A percentile compares a stretch with the other conserved stretches of the same genome.
phyloP scores from a whole-genome alignment of 1,140 invertebrate species.

The Platyura marginata region DNA sequence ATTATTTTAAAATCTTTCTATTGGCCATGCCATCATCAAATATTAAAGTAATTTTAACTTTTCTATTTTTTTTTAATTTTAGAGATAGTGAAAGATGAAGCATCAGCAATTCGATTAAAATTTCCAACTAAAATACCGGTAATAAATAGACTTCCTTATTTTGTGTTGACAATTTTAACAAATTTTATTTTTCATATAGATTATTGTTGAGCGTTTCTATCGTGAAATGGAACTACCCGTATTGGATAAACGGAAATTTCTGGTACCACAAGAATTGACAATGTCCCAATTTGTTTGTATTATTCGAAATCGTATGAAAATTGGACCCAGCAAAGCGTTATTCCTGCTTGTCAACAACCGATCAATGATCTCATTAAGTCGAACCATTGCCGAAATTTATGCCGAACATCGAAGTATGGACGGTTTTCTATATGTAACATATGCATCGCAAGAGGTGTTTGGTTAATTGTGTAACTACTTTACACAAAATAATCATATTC shows the following conservation, averaged over 20 bases:
- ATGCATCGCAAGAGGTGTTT: slow-evolving; percentile 76
- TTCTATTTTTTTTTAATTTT: slow-evolving; percentile 11
- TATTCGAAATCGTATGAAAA: slow-evolving; percentile 37
- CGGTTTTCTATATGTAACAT: slow-evolving; percentile 72
- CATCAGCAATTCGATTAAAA: slow-evolving; percentile 33
- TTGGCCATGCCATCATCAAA: neutral
- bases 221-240: slow-evolving; percentile 46
- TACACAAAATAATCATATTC: too few relatives aligned
- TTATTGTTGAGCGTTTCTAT: slow-evolving; percentile 53
- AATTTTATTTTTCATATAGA: slow-evolving; percentile 27
- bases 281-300: slow-evolving; percentile 64
- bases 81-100: slow-evolving; percentile 36
- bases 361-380: slow-evolving; percentile 50
- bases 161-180: slow-evolving; percentile 12
- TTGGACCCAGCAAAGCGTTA: slow-evolving; percentile 41
- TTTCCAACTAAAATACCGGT: slow-evolving; percentile 40
- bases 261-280: slow-evolving; percentile 61
- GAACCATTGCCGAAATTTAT: slow-evolving; percentile 64
- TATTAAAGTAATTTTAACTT: neutral
- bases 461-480: too few relatives aligned
- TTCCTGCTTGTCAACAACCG: slow-evolving; percentile 67
- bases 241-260: slow-evolving; percentile 56
- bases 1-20: neutral
- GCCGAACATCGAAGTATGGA: slow-evolving; percentile 52
- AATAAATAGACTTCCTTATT: too few relatives aligned